Evolutionary conservation across 2,888 invertebrate species (phyloP).

Genomic region (Conchocele bisecta): DNA sequence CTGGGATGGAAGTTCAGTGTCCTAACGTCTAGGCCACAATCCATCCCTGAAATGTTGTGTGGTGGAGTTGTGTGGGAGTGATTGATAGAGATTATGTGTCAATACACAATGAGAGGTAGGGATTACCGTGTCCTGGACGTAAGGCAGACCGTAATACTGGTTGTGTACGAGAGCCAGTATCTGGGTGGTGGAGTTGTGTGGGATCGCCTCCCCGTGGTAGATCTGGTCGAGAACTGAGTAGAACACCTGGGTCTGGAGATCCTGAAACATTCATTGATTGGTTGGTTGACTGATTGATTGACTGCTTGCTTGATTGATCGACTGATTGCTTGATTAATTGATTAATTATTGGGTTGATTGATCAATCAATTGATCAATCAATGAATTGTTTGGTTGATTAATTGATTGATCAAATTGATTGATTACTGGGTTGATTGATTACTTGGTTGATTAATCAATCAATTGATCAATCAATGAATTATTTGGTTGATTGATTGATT

Average conservation of each 20-base stretch:
- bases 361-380: too few species aligned
- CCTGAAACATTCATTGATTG: slow-evolving; percentile 68
- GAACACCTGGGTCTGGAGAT: slow-evolving; percentile 85
- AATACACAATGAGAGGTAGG: too few species aligned
- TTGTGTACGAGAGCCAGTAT: slow-evolving; percentile 90
- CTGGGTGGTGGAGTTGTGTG: slow-evolving; percentile 86
- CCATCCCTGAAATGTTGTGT: too few species aligned
- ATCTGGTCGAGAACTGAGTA: slow-evolving; percentile 96
- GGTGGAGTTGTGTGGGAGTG: too few species aligned
- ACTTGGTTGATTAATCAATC: too few species aligned
- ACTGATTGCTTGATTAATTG: background rate
- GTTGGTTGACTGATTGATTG: background rate
- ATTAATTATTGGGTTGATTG: too few species aligned
- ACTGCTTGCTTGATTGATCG: too few species aligned
- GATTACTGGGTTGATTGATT: background rate
- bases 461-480: too few species aligned
- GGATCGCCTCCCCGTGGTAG: slow-evolving; percentile 89
- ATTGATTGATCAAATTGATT: background rate
- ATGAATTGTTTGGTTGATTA: background rate
- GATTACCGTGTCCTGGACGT: slow-evolving; percentile 93
- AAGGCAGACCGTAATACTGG: slow-evolving; percentile 93
- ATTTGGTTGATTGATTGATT: too few species aligned
- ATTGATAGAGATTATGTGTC: too few species aligned
- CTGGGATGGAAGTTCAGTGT: too few species aligned
- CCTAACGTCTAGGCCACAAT: too few species aligned